phyloP scores from a whole-genome alignment of 2,113 vertebrate species.

The Sapajus apella region DNA sequence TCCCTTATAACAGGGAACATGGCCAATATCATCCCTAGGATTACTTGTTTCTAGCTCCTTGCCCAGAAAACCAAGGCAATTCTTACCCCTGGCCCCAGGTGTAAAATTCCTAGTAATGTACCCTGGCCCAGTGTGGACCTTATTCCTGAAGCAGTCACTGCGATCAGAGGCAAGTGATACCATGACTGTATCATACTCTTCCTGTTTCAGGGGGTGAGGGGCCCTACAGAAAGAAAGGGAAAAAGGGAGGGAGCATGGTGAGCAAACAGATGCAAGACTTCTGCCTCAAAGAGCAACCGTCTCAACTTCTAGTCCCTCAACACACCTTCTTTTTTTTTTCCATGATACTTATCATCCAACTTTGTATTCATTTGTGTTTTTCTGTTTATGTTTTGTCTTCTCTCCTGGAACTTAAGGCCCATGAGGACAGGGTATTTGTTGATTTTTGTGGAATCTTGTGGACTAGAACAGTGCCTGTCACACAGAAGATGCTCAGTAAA shows the following conservation, averaged over 20 bases:
- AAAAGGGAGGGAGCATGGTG: accelerated
- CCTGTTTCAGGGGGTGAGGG: neutral
- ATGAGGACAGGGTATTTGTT: neutral
- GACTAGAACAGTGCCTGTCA: neutral
- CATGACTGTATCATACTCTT: neutral
- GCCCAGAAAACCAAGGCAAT: neutral
- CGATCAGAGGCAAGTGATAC: neutral
- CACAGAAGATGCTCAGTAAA: neutral
- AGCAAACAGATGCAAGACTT: neutral
- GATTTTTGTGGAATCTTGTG: neutral
- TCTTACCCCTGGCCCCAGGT: neutral
- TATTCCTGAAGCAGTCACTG: neutral
- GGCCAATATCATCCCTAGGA: neutral
- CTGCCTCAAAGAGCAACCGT: neutral
- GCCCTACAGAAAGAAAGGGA: neutral
- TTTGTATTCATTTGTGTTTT: neutral
- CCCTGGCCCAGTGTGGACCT: neutral
- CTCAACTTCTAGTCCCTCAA: neutral
- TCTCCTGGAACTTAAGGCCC: neutral
- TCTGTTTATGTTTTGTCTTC: neutral
- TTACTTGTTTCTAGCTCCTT: neutral
- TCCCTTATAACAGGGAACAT: neutral
- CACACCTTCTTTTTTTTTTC: neutral
- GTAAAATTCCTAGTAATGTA: neutral
- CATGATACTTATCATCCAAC: neutral